A percentile compares a stretch with the other conserved stretches of the same genome.
phyloP scores from a whole-genome alignment of 2,888 invertebrate species.

The Drosophila vallismaia region DNA sequence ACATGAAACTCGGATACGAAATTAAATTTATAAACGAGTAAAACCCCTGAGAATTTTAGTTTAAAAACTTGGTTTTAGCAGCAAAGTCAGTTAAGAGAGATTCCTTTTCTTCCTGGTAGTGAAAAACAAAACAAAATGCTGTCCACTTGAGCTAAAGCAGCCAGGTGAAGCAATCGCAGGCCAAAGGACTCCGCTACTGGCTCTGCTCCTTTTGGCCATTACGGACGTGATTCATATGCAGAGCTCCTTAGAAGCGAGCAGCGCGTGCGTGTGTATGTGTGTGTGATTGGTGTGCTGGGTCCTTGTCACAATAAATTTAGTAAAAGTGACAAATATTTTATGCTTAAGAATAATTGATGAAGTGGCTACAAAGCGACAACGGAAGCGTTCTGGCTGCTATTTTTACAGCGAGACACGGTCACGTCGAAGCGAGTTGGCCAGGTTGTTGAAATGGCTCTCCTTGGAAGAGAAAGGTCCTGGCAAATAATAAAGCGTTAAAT shows the following conservation, averaged over 20 bases:
- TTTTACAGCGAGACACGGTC: slow-evolving; percentile 53
- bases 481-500: slow-evolving; percentile 78
- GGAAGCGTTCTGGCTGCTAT: slow-evolving; percentile 3
- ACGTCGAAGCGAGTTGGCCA: slow-evolving; percentile 56
- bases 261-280: slow-evolving; percentile 17
- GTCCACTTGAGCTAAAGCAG: slow-evolving; percentile 63
- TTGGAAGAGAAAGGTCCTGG: slow-evolving; percentile 22
- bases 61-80: not conserved
- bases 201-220: slow-evolving; percentile 61
- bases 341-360: slow-evolving; percentile 81
- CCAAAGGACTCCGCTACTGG: slow-evolving; percentile 20
- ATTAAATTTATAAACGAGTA: too few species aligned
- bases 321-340: slow-evolving; percentile 82
- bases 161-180: slow-evolving; percentile 37
- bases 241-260: slow-evolving; percentile 53
- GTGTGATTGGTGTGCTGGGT: slow-evolving; percentile 52
- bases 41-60: too few species aligned
- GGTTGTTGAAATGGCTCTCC: slow-evolving; percentile 28
- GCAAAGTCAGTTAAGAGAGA: not conserved
- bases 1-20: too few species aligned
- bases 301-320: slow-evolving; percentile 80
- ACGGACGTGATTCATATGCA: slow-evolving; percentile 78
- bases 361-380: slow-evolving; percentile 64
- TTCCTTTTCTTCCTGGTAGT: not conserved
- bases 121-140: slow-evolving; percentile 59